Conservation (phyloP, 2,113 vertebrate species). For the Oenanthe melanoleuca region DNA sequence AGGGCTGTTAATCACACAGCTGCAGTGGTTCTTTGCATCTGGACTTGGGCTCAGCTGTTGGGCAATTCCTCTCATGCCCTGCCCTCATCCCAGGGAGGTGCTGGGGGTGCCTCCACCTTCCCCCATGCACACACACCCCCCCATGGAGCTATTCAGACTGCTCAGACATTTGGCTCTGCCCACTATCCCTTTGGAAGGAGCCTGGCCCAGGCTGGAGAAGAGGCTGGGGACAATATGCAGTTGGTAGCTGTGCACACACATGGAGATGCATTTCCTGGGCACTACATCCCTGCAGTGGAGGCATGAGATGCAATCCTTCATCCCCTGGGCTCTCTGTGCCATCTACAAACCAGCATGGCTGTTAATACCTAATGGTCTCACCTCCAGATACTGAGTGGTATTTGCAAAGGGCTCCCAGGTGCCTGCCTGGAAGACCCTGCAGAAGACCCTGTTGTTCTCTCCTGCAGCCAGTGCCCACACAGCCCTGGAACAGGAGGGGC, state of each 20-base stretch:
- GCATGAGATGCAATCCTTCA: not conserved
- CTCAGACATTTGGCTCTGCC: not conserved
- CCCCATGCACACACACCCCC: accelerated
- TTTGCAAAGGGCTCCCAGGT: not conserved
- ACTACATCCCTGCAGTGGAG: not conserved
- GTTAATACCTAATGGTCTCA: not conserved
- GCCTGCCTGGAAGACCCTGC: not conserved
- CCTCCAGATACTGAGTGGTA: not conserved
- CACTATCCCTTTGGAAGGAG: not conserved
- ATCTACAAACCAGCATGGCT: not conserved
- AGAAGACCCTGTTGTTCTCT: not conserved
- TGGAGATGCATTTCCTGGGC: not conserved
- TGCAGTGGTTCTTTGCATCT: not conserved
- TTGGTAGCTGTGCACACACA: not conserved
- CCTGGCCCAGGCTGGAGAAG: not conserved
- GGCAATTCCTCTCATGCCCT: not conserved
- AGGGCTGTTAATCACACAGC: accelerated
- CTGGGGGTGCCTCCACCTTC: not conserved
- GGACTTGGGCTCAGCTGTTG: accelerated
- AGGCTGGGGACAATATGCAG: not conserved
- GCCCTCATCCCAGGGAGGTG: not conserved
- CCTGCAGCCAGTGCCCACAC: not conserved
- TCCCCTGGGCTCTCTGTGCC: not conserved
- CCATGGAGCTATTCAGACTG: not conserved
- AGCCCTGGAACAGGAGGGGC: not conserved